Base-by-base conservation (phyloP, 2,888 invertebrate genomes). In the Cryptus viduatorius region DNA sequence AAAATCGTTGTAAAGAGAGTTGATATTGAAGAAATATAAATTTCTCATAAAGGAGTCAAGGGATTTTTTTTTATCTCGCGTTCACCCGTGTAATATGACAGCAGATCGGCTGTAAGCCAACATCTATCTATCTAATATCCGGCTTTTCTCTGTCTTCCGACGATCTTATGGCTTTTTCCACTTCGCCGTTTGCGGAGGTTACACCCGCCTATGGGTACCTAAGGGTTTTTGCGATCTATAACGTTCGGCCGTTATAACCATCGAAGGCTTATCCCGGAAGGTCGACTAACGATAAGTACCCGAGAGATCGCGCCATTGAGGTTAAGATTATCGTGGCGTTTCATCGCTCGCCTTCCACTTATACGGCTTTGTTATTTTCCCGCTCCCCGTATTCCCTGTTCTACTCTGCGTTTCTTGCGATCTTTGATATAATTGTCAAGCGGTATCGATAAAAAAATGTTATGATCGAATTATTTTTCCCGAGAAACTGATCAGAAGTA, bases 261-360 rank as follows among this genome's bases (percentile, higher is more conserved):
- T 46, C 50, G 65, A 71, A 37, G 8, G 65, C 83, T 79, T 79
- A 79, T 83, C 69, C 71, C 2, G 19, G 10, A 83, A 76, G 19
- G 48, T 67, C 65, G 69, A 79, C 46, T 50, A 56, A 71, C 53
- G 65, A 68, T 83, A 79, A 75, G 19, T 75, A 56, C 37, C 83
- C 67, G 3, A 42, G 44, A 53, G n/a, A 75, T 71, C 29, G 73
- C 24, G 48, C 46, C 31, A 46, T 75, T 53, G 64, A 67, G 59
- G 31, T 71, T 72, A 42, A 73, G 69, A 44, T 73, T 61, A 42
- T 24, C 69, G 37, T n/a, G 7, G 48, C 64, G 48, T 19, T 42
- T 50, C 31, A 10, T 14, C 24, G 95, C 95, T 88, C 95, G 95
- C 0, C 95, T 96, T 92, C 96, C 95, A 46, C 19, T 79, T 64